Evolutionary conservation across 2,797 vertebrate species (phyloP), one percentile per base, ranked within the genome.

Genomic region (Catamblyrhynchus diadema): DNA sequence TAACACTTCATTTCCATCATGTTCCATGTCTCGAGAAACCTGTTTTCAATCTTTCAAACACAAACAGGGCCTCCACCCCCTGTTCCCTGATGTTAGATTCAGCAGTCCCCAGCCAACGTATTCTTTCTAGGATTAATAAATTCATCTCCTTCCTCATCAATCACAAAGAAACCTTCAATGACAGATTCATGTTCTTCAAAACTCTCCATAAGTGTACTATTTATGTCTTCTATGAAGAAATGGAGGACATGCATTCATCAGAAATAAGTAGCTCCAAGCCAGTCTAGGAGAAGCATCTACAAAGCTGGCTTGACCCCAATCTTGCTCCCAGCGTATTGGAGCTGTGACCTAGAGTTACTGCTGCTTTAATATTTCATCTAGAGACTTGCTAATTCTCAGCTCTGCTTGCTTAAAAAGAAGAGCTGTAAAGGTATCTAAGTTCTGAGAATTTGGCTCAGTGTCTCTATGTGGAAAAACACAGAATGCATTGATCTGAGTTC

Each of bases 1-100:
- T 97, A 96, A 95, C 90, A 92, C 95, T 90, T 95, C 90, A 95
- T 95, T 90, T 96, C 81, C 94, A 93, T 95, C 90, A 67, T 91
- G 61, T 89, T 97, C 88, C 84, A 91, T 82, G 90, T 80, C 81
- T 86, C 88, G 39, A 96, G 86, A 96, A 96, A 96, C 93, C 82
- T 96, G 94, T 91, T 94, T 97, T 95, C 93, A 95, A 91, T 96
- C 90, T 94, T 91, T 90, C 91, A 95, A 94, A 88, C 77, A 87
- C 83, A 93, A 94, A 93, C 84, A 94, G n/a, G 74, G 84, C 86
- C 94, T 93, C 93, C 91, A 0, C 93, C 91, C 91, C 94, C 81
- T 73, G 74, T 95, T 89, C 90, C 90, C 69, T 89, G 86, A 82
- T 86, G 91, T 60, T 91, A 69, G 53, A 83, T 69, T 87, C 84